Evolutionary conservation across 2,797 vertebrate genomes (phyloP).

Genomic region (Mallotus villosus): DNA sequence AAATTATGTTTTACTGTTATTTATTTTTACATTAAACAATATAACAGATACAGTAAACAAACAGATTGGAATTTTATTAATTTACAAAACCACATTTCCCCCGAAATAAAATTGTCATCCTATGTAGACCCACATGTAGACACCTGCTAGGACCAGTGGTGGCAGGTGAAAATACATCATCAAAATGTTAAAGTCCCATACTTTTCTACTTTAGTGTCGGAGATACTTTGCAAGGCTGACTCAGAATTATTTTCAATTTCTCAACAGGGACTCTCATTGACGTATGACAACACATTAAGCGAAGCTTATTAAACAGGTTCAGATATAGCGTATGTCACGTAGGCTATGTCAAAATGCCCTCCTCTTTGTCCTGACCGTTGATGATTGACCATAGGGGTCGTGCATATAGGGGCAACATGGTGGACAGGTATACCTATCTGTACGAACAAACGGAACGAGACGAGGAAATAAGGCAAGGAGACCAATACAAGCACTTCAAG

Average conservation of each 20-base stretch:
- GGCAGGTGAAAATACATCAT: slow-evolving; percentile 15
- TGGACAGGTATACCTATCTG: background rate
- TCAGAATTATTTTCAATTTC: no score
- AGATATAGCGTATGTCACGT: no score
- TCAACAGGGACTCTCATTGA: no score
- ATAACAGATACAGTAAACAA: slow-evolving; percentile 38
- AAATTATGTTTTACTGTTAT: slow-evolving; percentile 18
- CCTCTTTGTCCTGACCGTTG: background rate
- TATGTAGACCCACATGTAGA: slow-evolving; percentile 48
- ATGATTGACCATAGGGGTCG: background rate
- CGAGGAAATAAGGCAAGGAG: background rate
- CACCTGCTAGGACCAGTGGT: slow-evolving; percentile 32
- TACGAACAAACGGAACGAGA: background rate
- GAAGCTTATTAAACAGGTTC: no score
- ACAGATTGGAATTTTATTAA: slow-evolving; percentile 49
- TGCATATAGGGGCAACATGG: background rate
- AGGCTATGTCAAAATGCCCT: no score
- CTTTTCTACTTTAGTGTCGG: background rate
- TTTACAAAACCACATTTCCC: slow-evolving; percentile 59
- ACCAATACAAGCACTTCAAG: background rate
- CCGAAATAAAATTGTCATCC: slow-evolving; percentile 42
- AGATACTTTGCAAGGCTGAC: no score
- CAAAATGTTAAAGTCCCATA: slow-evolving; percentile 20
- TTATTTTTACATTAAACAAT: slow-evolving; percentile 55
- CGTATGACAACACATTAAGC: no score